Evolutionary conservation across 2,888 invertebrate species (phyloP).

Genomic region (Conistra vaccinii): DNA sequence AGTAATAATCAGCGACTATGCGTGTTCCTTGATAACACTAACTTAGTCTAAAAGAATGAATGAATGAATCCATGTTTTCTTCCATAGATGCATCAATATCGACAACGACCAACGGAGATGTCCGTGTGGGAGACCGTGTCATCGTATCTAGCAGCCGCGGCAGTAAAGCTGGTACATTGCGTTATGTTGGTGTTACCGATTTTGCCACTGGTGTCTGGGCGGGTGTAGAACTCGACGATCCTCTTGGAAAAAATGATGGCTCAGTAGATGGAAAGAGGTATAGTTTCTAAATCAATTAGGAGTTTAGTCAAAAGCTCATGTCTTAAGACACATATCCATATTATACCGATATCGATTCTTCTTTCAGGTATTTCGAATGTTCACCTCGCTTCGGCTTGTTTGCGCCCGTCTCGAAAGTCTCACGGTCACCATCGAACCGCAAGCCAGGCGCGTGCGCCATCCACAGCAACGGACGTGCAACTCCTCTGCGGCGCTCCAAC

Average conservation of each 20-base stretch:
- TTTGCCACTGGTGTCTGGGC: slow-evolving; percentile 99
- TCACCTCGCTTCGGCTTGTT: slow-evolving; percentile 97
- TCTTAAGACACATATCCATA: slow-evolving; percentile 3
- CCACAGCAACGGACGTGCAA: slow-evolving; percentile 92
- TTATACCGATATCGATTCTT: slow-evolving; percentile 45
- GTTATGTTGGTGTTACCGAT: slow-evolving; percentile 96
- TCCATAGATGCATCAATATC: slow-evolving; percentile 86
- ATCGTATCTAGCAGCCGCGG: slow-evolving; percentile 96
- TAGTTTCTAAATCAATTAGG: slow-evolving; percentile 7
- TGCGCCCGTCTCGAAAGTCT: slow-evolving; percentile 97
- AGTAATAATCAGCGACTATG: slow-evolving; percentile 61
- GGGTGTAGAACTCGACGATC: slow-evolving; percentile 98
- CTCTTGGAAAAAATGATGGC: slow-evolving; percentile 98
- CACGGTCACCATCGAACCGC: slow-evolving; percentile 94
- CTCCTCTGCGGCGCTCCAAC: slow-evolving; percentile 92
- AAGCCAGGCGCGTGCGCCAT: slow-evolving; percentile 92
- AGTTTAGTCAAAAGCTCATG: not conserved
- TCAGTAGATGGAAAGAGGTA: slow-evolving; percentile 97
- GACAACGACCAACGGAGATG: slow-evolving; percentile 90
- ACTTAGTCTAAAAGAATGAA: slow-evolving; percentile 6
- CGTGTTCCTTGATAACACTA: not conserved
- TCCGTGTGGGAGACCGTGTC: slow-evolving; percentile 97
- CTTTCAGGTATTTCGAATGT: slow-evolving; percentile 97
- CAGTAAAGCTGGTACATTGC: slow-evolving; percentile 96
- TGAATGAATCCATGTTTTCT: slow-evolving; percentile 19